phyloP scores from a whole-genome alignment of 2,888 invertebrate genomes.

The Pandemis cinnamomeana region DNA sequence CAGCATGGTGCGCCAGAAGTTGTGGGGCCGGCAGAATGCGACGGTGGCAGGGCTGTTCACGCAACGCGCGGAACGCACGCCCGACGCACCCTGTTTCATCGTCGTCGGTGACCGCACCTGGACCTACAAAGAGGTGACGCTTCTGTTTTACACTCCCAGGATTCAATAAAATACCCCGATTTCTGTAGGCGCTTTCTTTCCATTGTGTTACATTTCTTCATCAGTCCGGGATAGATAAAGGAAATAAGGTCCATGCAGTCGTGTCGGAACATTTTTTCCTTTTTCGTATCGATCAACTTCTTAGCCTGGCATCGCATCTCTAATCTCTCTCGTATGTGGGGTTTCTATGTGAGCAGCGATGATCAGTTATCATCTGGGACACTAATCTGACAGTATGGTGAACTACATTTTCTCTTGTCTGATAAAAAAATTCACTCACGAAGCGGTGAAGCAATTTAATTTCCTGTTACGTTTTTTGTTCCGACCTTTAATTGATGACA shows the following conservation, averaged over 20 bases:
- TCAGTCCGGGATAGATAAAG: too few relatives aligned
- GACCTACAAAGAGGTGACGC: slow-evolving; percentile 86
- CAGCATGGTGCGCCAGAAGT: slow-evolving; percentile 79
- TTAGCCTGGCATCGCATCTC: not conserved
- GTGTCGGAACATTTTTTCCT: too few relatives aligned
- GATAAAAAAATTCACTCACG: not conserved
- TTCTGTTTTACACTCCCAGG: not conserved
- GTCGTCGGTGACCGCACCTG: slow-evolving; percentile 87
- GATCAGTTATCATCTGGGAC: not conserved
- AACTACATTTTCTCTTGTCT: not conserved
- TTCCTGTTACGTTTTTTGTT: too few relatives aligned
- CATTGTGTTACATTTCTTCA: too few relatives aligned
- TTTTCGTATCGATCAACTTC: not conserved
- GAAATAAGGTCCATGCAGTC: too few relatives aligned
- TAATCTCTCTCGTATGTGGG: not conserved
- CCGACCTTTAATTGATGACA: not conserved
- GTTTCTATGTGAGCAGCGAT: not conserved
- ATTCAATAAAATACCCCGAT: too few relatives aligned
- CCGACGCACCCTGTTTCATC: slow-evolving; percentile 87
- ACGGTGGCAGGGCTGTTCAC: slow-evolving; percentile 87
- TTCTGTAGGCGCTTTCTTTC: too few relatives aligned
- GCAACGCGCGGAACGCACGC: slow-evolving; percentile 82
- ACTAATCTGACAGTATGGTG: not conserved
- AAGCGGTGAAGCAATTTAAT: not conserved
- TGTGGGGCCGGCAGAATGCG: slow-evolving; percentile 82